A percentile compares a stretch with the other conserved stretches of the same genome.
Evolutionary conservation across 2,888 invertebrate genomes (phyloP).

Genomic region (Macaria liturata): DNA sequence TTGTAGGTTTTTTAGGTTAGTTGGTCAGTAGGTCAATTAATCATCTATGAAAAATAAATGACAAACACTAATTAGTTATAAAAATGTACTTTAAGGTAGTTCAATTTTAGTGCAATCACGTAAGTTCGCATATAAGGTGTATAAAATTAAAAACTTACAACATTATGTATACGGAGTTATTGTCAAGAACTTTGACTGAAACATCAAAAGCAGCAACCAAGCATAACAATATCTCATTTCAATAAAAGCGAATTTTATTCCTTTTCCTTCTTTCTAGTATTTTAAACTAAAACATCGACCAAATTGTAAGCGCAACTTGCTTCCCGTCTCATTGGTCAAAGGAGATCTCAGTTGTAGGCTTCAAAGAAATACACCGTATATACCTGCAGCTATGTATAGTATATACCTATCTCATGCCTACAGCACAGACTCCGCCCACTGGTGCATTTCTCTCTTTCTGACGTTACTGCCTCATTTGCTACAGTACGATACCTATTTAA

Average conservation of each 20-base stretch:
- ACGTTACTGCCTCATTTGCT: constrained; percentile 20
- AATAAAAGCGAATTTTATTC: constrained; percentile 3
- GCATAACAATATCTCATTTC: background rate
- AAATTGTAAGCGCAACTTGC: constrained; percentile 19
- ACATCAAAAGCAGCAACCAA: no score
- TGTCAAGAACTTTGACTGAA: no score
- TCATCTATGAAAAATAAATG: no score
- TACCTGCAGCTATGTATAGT: constrained; percentile 18
- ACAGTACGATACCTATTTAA: background rate
- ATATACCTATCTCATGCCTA: constrained; percentile 8
- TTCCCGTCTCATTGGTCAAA: constrained; percentile 39
- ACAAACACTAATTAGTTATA: no score
- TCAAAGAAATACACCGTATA: constrained; percentile 37
- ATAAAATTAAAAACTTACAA: no score
- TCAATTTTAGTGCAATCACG: no score
- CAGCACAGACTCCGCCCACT: constrained; percentile 62
- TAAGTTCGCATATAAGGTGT: no score
- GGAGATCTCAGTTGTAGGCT: constrained; percentile 35
- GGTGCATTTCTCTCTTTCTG: constrained; percentile 53
- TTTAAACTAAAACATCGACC: constrained; percentile 13
- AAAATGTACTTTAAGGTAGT: no score
- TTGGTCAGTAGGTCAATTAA: no score
- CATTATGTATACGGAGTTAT: no score
- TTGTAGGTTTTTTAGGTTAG: no score
- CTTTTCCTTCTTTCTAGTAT: constrained; percentile 17